phyloP scores from a whole-genome alignment of 2,888 invertebrate species.

The Drosophila putrida region DNA sequence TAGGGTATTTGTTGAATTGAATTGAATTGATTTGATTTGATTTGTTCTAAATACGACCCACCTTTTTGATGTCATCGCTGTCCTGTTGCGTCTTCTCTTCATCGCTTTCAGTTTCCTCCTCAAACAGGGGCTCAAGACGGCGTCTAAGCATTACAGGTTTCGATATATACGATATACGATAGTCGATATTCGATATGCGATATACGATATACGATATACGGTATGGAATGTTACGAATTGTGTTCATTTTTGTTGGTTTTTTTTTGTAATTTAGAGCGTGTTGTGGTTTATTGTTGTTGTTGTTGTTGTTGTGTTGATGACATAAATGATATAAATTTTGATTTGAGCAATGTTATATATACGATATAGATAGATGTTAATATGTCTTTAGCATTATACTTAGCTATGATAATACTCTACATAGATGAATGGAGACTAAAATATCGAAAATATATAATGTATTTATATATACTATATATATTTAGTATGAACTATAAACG shows the following conservation, averaged over 20 bases:
- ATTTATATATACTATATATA: constrained; percentile 15
- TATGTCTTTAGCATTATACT: constrained; percentile 15
- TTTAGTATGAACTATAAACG: constrained; percentile 10
- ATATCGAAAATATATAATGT: constrained; percentile 25
- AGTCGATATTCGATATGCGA: constrained; percentile 59
- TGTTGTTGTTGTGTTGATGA: constrained; percentile 38
- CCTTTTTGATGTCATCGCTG: constrained; percentile 85
- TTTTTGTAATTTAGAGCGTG: constrained; percentile 52
- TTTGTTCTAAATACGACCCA: constrained; percentile 84
- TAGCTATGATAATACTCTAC: constrained; percentile 31
- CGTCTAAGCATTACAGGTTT: constrained; percentile 86
- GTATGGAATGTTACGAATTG: constrained; percentile 62
- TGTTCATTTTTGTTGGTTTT: constrained; percentile 32
- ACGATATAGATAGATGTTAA: constrained; percentile 23
- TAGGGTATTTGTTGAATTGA: constrained; percentile 23
- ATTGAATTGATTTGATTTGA: constrained; percentile 50
- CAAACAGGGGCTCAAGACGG: constrained; percentile 92
- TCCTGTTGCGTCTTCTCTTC: constrained; percentile 85
- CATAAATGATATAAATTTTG: constrained; percentile 64
- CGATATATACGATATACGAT: constrained; percentile 64
- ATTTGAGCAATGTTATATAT: constrained; percentile 40
- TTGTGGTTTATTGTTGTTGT: constrained; percentile 39
- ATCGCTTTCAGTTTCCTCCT: constrained; percentile 92
- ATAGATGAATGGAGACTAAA: constrained; percentile 18
- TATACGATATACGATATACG: constrained; percentile 61